phyloP scores from a whole-genome alignment of 92 coral and sea anemone species.

The Palythoa heliodiscus region DNA sequence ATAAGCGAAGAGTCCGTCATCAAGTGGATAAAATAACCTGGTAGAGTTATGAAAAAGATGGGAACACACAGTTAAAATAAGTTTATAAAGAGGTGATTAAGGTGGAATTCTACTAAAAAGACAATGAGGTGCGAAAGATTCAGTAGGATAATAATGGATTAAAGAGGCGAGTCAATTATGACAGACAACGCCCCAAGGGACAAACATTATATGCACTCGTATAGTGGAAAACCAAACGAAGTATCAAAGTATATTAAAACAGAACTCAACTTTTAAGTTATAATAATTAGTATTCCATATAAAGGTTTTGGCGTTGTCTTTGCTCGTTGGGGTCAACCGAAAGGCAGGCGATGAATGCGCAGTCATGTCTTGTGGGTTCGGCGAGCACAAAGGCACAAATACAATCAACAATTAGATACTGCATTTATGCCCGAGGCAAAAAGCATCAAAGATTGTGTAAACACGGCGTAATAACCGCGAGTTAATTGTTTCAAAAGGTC shows the following conservation, averaged over 20 bases:
- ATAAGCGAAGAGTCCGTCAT: not conserved
- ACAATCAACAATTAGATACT: slow-evolving; percentile 82
- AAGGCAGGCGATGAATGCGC: slow-evolving; percentile 32
- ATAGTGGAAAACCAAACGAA: not conserved
- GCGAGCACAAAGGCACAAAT: slow-evolving; percentile 61
- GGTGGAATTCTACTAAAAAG: not conserved
- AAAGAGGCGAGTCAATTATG: slow-evolving; percentile 45
- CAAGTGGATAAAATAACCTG: not conserved
- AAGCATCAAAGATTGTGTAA: slow-evolving; percentile 67
- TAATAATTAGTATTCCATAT: not conserved
- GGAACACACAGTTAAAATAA: not conserved
- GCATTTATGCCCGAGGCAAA: slow-evolving; percentile 68
- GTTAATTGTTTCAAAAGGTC: slow-evolving; percentile 87
- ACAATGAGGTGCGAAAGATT: slow-evolving; percentile 39
- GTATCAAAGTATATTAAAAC: not conserved
- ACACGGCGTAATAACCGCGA: slow-evolving; percentile 68
- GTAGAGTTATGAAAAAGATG: not conserved
- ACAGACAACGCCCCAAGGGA: slow-evolving; percentile 42
- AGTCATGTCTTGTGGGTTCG: slow-evolving; percentile 53
- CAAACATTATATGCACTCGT: slow-evolving; percentile 6
- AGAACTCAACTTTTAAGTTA: slow-evolving; percentile 4
- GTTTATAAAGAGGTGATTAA: not conserved
- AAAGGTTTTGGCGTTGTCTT: not conserved
- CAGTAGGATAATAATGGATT: slow-evolving; percentile 30
- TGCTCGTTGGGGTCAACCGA: slow-evolving; percentile 17